A percentile compares a stretch with the other conserved stretches of the same genome.
Evolutionary conservation across 2,888 invertebrate genomes (phyloP).

Genomic region (Arge pagana): DNA sequence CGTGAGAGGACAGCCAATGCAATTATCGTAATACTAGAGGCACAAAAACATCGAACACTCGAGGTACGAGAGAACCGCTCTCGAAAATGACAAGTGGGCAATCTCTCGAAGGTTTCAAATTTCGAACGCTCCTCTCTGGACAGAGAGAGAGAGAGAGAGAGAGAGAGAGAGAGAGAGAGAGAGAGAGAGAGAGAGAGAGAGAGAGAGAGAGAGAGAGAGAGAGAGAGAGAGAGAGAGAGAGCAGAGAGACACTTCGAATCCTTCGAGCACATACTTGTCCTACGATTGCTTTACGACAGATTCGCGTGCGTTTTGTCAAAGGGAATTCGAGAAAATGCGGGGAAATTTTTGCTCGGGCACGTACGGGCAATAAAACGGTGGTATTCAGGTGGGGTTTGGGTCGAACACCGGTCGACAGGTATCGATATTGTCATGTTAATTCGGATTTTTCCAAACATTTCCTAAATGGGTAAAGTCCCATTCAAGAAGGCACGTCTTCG

Average conservation of each 20-base stretch:
- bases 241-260: conserved; percentile 27
- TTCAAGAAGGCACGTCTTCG: conserved; percentile 52
- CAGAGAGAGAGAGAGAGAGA: too few relatives aligned
- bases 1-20: too few relatives aligned
- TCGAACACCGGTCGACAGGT: conserved; percentile 41
- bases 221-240: conserved; percentile 29
- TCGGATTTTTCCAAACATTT: conserved; percentile 44
- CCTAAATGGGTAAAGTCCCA: conserved; percentile 47
- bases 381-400: conserved; percentile 23
- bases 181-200: background rate
- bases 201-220: conserved; percentile 8
- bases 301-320: conserved; percentile 33
- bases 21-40: too few relatives aligned
- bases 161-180: background rate
- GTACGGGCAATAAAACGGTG: conserved; percentile 49
- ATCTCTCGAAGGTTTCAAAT: too few relatives aligned
- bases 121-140: too few relatives aligned
- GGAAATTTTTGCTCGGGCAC: conserved; percentile 54
- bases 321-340: conserved; percentile 53
- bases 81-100: too few relatives aligned
- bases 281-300: conserved; percentile 19
- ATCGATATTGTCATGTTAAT: conserved; percentile 54
- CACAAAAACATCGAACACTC: too few relatives aligned
- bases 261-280: conserved; percentile 8
- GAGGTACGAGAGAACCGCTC: too few relatives aligned